Evolutionary conservation across 2,888 invertebrate genomes (phyloP), one percentile per base, ranked within the genome.

Genomic region (Helicoverpa assulta): DNA sequence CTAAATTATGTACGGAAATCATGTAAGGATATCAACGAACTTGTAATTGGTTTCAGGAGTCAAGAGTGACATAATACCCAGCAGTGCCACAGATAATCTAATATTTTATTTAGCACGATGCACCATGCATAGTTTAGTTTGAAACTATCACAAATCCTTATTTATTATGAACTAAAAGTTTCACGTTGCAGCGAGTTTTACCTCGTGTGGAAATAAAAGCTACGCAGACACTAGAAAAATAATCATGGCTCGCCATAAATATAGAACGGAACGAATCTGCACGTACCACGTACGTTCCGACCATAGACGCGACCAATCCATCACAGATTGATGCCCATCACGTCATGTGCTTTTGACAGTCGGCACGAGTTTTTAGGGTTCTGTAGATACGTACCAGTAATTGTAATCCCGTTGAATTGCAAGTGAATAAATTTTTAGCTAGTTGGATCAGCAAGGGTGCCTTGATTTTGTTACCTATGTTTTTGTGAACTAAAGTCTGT

Each of bases 261-360:
- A 10, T 26, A 16, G 8, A 60, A n/a, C 33, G 19, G 8, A 60
- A n/a, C 33, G 19, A 37, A 51, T 54, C 37, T 21, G 55, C 43
- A 14, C 55, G 10, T 37, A 21, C 37, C 43, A 14, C 55, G 10
- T 37, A 21, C 37, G 54, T 7, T 68, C 69, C 37, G 19, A 54
- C 57, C 21, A 47, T 64, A 74, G 63, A 64, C 47, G 37, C 59
- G 47, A n/a, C 60, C 80, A 54, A 75, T 80, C 80, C 60, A 70
- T 80, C 78, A 78, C 67, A 60, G 64, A 76, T 76, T 67, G 76
- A 70, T 76, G 61, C 56, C 67, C 62, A 63, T 68, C 64, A 74
- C 58, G 66, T 58, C 74, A 63, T 67, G 62, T 75, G 80, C 66
- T 80, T 75, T 78, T 78, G 80, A 81, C 82, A 71, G 71, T 8